Percentiles rank a stretch among this genome's conserved stretches.
Evolutionary conservation across 1,140 invertebrate genomes (phyloP).

Genomic region (Eciton burchellii): DNA sequence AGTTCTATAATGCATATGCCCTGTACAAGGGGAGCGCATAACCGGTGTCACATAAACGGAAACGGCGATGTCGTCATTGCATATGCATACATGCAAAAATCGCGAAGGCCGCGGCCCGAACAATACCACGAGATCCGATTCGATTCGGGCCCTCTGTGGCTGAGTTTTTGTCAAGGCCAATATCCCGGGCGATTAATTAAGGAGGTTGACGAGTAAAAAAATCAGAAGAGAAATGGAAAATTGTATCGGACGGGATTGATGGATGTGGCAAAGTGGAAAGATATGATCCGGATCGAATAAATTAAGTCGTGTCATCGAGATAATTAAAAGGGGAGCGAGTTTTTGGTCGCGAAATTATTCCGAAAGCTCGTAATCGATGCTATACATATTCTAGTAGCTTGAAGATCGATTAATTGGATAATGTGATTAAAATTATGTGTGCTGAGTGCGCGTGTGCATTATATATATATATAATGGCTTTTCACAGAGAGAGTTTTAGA

Average conservation of each 20-base stretch:
- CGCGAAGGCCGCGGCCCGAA: neutral
- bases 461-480: too few relatives aligned
- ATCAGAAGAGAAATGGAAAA: neutral
- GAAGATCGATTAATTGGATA: neutral
- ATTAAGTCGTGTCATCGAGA: neutral
- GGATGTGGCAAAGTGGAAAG: neutral
- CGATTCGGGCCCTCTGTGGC: slow-evolving; percentile 7
- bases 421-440: neutral
- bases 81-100: slow-evolving; percentile 44
- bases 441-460: too few relatives aligned
- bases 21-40: neutral
- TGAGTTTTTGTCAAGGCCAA: neutral
- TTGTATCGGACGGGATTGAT: neutral
- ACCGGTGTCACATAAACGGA: slow-evolving; percentile 52
- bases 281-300: neutral
- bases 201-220: neutral
- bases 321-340: neutral
- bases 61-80: slow-evolving; percentile 18
- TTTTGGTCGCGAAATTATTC: neutral
- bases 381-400: neutral
- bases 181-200: neutral
- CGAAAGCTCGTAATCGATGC: neutral
- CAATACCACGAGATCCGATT: slow-evolving; percentile 4
- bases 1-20: neutral
- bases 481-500: too few relatives aligned